Conservation (phyloP, 2,888 invertebrate species). For the Sinelater perroti region DNA sequence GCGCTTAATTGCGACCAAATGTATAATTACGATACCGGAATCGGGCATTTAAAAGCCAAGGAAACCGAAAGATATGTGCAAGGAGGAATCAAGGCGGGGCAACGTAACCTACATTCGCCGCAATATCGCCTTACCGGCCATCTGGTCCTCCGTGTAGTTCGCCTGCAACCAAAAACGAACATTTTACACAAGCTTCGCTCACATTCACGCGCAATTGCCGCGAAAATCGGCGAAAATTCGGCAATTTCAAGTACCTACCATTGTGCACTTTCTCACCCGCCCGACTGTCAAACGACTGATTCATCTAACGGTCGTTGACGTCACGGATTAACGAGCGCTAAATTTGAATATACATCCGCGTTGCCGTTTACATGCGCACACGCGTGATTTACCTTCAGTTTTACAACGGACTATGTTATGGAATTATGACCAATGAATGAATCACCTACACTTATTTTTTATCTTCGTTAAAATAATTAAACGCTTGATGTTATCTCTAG, state of each 20-base stretch:
- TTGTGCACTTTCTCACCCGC: constrained; percentile 43
- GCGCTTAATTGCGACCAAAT: not conserved
- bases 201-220: constrained; percentile 3
- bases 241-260: constrained; percentile 46
- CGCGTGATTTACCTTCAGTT: too few relatives aligned
- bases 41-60: constrained; percentile 43
- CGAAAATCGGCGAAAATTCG: constrained; percentile 61
- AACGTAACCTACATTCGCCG: constrained; percentile 59
- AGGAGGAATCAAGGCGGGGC: constrained; percentile 56
- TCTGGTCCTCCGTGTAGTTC: constrained; percentile 89
- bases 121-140: constrained; percentile 80
- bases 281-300: constrained; percentile 50
- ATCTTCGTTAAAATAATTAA: too few relatives aligned
- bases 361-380: too few relatives aligned
- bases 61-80: constrained; percentile 51
- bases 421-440: too few relatives aligned
- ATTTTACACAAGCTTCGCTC: not conserved
- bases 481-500: too few relatives aligned
- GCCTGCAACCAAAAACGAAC: constrained; percentile 69
- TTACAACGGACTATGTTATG: too few relatives aligned
- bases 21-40: not conserved
- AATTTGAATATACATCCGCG: constrained; percentile 36
- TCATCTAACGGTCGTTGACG: constrained; percentile 20
- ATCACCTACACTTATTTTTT: too few relatives aligned
- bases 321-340: constrained; percentile 21